Percentiles rank a stretch among this genome's conserved stretches.
These are phyloP conservation scores for Mus spretus DNA, from an alignment of 2,797 vertebrate species.

Conservation along the genomic window DNA sequence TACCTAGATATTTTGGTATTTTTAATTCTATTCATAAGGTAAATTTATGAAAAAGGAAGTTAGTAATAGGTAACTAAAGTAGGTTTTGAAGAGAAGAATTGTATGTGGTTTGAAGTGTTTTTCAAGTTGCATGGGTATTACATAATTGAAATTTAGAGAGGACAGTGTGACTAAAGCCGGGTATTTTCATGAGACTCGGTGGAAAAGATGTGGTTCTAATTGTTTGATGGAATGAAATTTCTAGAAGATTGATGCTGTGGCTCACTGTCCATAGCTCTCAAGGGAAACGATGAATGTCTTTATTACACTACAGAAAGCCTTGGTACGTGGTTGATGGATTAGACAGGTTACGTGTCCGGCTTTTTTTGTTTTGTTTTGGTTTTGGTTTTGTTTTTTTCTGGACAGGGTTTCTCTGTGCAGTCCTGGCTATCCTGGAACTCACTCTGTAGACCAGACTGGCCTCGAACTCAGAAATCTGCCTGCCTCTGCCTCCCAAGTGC, in stretches of 20 bases:
- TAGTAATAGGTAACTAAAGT: background rate
- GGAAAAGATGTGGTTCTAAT: background rate
- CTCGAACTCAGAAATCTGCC: too few relatives aligned
- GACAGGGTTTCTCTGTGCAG: too few relatives aligned
- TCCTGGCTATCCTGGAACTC: too few relatives aligned
- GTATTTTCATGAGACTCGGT: background rate
- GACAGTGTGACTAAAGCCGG: background rate
- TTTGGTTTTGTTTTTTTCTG: too few relatives aligned
- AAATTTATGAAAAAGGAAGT: constrained; percentile 23
- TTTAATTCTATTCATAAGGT: background rate
- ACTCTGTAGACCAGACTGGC: too few relatives aligned
- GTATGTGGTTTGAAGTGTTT: background rate
- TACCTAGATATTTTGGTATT: background rate
- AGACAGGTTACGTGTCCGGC: background rate
- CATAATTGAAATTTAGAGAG: constrained; percentile 51
- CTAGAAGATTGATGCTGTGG: background rate
- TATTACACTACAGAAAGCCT: background rate
- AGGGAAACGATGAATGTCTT: background rate
- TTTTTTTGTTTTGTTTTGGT: too few relatives aligned
- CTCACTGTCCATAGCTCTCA: constrained; percentile 7
- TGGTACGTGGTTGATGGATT: background rate
- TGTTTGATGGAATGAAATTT: constrained; percentile 23
- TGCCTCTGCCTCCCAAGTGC: too few relatives aligned
- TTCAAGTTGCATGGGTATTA: background rate
- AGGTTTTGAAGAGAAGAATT: background rate